A percentile compares a stretch with the other conserved stretches of the same genome.
Conservation (phyloP, 2,113 vertebrate genomes). For the Barbus barbus region DNA sequence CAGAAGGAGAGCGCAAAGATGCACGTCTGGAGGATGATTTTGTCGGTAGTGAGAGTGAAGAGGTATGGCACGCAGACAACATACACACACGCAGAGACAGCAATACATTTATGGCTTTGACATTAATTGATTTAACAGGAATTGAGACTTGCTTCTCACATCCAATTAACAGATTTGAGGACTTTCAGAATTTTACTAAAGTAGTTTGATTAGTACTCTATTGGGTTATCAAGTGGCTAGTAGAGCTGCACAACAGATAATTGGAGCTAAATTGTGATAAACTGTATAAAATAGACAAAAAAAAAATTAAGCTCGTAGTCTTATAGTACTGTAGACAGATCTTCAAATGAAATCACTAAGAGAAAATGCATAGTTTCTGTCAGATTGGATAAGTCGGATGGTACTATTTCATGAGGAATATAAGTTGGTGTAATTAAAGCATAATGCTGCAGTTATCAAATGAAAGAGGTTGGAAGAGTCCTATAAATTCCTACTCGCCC, state of each 20-base stretch:
- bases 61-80: constrained; percentile 73
- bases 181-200: constrained; percentile 34
- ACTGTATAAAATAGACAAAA: not conserved
- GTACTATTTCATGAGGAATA: not conserved
- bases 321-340: no score
- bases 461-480: no score
- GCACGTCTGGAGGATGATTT: constrained; percentile 78
- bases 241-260: constrained; percentile 26
- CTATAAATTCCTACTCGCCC: no score
- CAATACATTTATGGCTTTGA: not conserved
- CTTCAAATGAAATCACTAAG: no score
- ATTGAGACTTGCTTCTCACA: constrained; percentile 34
- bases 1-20: constrained; percentile 56
- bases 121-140: constrained; percentile 37
- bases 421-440: no score
- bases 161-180: not conserved
- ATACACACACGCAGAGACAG: not conserved
- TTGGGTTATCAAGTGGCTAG: constrained; percentile 29
- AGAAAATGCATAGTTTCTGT: not conserved
- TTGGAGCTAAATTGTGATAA: not conserved
- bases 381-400: not conserved
- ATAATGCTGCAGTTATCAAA: no score
- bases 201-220: constrained; percentile 45
- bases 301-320: not conserved
- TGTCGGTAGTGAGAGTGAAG: constrained; percentile 78